Percentiles rank a stretch among this genome's conserved stretches.
Conservation (phyloP, 2,113 vertebrate species). For the Peucedramus taeniatus region DNA sequence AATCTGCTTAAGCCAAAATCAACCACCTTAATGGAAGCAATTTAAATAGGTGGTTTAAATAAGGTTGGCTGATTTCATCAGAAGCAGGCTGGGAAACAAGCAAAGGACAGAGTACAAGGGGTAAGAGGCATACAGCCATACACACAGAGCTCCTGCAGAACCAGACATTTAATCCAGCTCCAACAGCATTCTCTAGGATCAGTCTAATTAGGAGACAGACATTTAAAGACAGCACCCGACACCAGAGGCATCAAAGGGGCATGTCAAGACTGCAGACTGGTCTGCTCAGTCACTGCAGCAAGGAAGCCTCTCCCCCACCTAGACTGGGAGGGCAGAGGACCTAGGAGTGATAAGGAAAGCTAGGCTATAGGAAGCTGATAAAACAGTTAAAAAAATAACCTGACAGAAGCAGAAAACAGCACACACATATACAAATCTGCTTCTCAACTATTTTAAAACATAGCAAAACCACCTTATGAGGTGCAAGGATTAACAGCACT, state of each 20-base stretch:
- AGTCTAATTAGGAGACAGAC: background rate
- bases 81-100: background rate
- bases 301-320: background rate
- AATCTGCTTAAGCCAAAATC: background rate
- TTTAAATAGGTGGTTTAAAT: background rate
- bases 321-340: background rate
- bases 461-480: background rate
- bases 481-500: background rate
- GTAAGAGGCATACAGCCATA: background rate
- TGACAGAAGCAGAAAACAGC: background rate
- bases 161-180: background rate
- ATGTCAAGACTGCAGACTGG: background rate
- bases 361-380: background rate
- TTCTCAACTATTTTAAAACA: background rate
- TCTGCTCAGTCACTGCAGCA: background rate
- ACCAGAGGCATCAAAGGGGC: background rate
- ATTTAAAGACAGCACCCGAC: background rate
- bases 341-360: background rate
- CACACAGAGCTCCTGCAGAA: background rate
- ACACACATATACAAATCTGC: background rate
- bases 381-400: background rate
- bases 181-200: background rate
- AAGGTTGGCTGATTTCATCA: background rate
- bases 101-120: background rate
- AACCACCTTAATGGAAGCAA: background rate